phyloP scores from a whole-genome alignment of 2,113 vertebrate genomes.

The Ginglymostoma cirratum region DNA sequence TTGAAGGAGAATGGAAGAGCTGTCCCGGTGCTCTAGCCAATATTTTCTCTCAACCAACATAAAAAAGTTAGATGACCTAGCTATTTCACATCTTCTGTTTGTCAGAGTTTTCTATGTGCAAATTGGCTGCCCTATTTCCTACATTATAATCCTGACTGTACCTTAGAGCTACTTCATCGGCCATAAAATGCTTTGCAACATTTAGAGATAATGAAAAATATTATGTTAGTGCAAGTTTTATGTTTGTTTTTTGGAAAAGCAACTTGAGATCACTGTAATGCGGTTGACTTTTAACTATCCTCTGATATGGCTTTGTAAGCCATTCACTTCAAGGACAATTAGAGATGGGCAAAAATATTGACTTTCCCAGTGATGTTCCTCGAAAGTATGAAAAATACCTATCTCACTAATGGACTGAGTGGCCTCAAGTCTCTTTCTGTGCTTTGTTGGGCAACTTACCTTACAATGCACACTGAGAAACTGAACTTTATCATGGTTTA shows the following conservation, averaged over 20 bases:
- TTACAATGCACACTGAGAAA: not conserved
- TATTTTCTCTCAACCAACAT: not conserved
- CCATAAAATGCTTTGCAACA: not conserved
- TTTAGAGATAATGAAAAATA: no score
- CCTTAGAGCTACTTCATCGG: not conserved
- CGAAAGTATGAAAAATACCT: not conserved
- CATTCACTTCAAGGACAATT: no score
- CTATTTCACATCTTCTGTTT: not conserved
- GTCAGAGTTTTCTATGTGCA: not conserved
- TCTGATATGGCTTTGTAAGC: no score
- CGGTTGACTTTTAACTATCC: no score
- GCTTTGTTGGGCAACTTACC: not conserved
- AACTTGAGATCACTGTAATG: not conserved
- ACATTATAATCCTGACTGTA: no score
- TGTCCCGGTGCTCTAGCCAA: not conserved
- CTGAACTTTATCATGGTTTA: not conserved
- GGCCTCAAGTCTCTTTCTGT: no score
- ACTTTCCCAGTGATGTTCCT: no score
- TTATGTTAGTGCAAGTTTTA: not conserved
- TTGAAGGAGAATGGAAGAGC: not conserved
- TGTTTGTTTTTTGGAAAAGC: not conserved
- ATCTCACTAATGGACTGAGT: not conserved
- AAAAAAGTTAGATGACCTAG: not conserved
- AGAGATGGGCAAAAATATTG: no score
- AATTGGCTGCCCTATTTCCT: no score